Conservation (phyloP, 1,140 invertebrate species). For the Hylaeus volcanicus region DNA sequence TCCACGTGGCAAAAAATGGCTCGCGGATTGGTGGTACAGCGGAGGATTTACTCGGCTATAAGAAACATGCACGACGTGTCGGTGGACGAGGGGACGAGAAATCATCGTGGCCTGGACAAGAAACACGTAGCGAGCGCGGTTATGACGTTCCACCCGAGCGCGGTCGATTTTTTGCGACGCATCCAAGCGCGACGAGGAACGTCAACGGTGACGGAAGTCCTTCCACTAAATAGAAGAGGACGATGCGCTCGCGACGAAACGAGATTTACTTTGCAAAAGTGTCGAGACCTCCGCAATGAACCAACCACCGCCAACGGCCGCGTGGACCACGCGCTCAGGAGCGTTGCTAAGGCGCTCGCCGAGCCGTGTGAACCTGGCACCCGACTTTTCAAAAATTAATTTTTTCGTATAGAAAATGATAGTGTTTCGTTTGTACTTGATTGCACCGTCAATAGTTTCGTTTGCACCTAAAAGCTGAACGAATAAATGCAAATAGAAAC, state of each 20-base stretch:
- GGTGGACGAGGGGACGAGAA: conserved; percentile 29
- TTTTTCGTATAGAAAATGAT: too few species aligned
- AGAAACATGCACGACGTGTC: conserved; percentile 35
- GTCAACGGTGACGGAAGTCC: conserved; percentile 61
- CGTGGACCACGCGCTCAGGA: neutral
- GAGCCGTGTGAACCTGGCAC: too few species aligned
- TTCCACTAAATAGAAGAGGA: conserved; percentile 24
- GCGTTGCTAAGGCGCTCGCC: too few species aligned
- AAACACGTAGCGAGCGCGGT: conserved; percentile 40
- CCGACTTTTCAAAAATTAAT: too few species aligned
- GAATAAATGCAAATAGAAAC: too few species aligned
- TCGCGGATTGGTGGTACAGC: neutral
- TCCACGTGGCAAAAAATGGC: neutral
- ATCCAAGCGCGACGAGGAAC: conserved; percentile 59
- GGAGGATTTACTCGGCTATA: conserved; percentile 24
- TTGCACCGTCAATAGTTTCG: too few species aligned
- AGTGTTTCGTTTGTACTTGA: too few species aligned
- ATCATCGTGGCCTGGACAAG: conserved; percentile 38
- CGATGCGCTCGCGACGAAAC: conserved; percentile 34
- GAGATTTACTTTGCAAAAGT: conserved; percentile 54
- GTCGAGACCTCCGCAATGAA: conserved; percentile 25
- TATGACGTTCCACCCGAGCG: conserved; percentile 62
- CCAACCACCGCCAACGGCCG: neutral
- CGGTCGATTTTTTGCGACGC: conserved; percentile 57
- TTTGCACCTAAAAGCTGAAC: too few species aligned